These are phyloP conservation scores for Mythimna albipuncta DNA, from an alignment of 2,888 invertebrate species.

Conservation along the genomic window DNA sequence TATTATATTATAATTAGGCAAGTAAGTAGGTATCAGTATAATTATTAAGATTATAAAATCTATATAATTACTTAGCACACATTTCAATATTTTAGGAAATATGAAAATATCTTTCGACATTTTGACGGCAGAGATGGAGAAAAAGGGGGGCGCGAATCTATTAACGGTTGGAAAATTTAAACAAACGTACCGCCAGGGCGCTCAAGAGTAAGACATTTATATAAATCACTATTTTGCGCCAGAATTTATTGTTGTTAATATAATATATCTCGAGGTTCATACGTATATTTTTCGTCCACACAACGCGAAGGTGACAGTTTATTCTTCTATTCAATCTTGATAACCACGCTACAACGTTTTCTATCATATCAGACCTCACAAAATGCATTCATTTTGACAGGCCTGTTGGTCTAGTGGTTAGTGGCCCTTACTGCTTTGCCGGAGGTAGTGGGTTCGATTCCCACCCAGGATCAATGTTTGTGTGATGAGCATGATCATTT, in stretches of 20 bases:
- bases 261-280: too few species aligned
- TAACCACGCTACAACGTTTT: too few species aligned
- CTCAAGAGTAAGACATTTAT: constrained; percentile 75
- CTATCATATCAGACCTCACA: too few species aligned
- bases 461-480: too few species aligned
- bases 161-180: constrained; percentile 77
- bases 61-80: neutral
- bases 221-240: neutral
- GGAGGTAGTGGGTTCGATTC: too few species aligned
- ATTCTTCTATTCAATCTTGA: too few species aligned
- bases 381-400: neutral
- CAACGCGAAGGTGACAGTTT: too few species aligned
- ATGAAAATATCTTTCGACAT: constrained; percentile 80
- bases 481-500: too few species aligned
- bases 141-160: constrained; percentile 74
- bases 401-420: too few species aligned
- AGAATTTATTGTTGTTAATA: neutral
- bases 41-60: neutral
- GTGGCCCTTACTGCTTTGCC: too few species aligned
- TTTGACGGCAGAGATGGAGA: constrained; percentile 77
- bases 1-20: neutral
- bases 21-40: neutral
- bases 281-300: too few species aligned
- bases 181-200: constrained; percentile 76
- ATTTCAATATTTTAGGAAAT: constrained; percentile 69